Conservation (phyloP, 1,140 invertebrate species). For the Bombus soroeensis region DNA sequence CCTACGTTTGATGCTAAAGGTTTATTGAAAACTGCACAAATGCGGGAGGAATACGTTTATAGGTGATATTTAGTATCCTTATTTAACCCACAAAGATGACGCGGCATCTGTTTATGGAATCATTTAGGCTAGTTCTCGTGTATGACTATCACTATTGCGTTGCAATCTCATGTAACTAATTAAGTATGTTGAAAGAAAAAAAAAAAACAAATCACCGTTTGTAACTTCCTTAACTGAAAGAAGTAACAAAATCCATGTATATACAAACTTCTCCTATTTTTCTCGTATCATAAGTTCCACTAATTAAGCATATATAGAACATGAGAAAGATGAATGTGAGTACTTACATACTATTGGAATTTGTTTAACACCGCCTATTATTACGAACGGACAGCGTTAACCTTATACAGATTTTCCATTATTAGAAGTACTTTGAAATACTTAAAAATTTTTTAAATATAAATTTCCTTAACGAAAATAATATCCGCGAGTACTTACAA, state of each 20-base stretch:
- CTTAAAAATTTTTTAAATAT: neutral
- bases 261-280: neutral
- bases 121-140: conserved; percentile 29
- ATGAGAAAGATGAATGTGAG: neutral
- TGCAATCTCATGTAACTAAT: conserved; percentile 27
- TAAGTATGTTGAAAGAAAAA: neutral
- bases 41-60: conserved; percentile 17
- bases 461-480: neutral
- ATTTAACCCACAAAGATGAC: conserved; percentile 11
- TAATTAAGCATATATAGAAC: neutral
- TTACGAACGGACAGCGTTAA: neutral
- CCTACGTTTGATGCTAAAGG: conserved; percentile 6
- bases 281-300: neutral
- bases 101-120: conserved; percentile 24
- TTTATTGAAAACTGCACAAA: conserved; percentile 27
- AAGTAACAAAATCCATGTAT: neutral
- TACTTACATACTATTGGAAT: neutral
- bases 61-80: conserved; percentile 21
- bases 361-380: neutral
- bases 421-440: neutral
- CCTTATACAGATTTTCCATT: neutral
- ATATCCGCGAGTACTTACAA: neutral
- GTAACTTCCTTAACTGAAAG: neutral
- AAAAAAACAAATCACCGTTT: neutral
- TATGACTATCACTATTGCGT: conserved; percentile 18